phyloP scores from a whole-genome alignment of 2,113 vertebrate species.

The Scalopus aquaticus region DNA sequence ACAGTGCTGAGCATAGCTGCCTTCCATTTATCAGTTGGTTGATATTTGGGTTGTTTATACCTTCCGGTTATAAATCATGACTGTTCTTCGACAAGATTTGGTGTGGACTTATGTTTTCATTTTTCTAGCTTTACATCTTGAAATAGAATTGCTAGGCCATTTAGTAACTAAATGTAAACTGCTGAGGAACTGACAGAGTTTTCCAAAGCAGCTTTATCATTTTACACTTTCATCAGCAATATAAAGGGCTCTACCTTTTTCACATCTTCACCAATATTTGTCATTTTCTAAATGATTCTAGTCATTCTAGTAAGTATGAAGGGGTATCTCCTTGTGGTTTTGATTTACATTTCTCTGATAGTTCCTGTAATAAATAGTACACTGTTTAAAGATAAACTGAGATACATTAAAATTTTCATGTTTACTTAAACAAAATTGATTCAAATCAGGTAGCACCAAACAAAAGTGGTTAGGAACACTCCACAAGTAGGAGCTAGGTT shows the following conservation, averaged over 20 bases:
- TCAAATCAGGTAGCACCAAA: not conserved
- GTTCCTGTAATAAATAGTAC: not conserved
- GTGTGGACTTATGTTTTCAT: not conserved
- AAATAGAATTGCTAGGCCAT: not conserved
- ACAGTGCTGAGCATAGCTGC: too few species aligned
- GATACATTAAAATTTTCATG: not conserved
- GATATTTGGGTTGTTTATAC: not conserved
- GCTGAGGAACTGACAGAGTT: not conserved
- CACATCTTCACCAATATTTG: not conserved
- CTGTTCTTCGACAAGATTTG: not conserved
- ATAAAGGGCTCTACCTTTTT: not conserved
- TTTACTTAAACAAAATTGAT: not conserved
- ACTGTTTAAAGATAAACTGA: not conserved
- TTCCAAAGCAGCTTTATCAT: not conserved
- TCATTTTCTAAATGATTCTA: not conserved
- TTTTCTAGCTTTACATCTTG: not conserved
- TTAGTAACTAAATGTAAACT: not conserved
- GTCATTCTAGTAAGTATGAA: not conserved
- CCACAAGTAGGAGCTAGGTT: not conserved
- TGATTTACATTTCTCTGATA: not conserved
- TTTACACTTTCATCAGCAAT: not conserved
- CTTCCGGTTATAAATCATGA: not conserved
- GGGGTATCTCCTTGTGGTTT: not conserved
- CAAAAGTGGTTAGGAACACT: not conserved
- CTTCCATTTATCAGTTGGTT: not conserved